Evolutionary conservation across 2,797 vertebrate species (phyloP).

Genomic region (Gymnothorax reevesii): DNA sequence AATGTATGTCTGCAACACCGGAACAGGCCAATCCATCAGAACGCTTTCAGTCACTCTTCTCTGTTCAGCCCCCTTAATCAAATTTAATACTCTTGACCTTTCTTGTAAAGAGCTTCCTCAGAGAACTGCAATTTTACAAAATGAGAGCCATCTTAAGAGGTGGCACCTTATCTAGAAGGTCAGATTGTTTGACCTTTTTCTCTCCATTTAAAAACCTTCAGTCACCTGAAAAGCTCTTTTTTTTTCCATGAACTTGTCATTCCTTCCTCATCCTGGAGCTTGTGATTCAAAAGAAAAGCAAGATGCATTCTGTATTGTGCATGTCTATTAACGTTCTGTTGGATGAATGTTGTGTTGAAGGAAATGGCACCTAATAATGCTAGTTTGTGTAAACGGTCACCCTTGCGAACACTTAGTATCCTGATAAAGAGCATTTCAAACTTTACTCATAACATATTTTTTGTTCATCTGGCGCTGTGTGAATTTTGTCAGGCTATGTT

Average conservation of each 20-base stretch:
- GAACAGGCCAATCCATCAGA: neutral
- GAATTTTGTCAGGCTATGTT: too few species aligned
- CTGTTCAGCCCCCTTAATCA: neutral
- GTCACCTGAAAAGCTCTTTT: neutral
- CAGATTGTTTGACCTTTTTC: neutral
- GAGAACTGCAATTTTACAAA: slow-evolving; percentile 8
- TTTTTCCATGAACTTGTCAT: neutral
- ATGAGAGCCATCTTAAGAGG: neutral
- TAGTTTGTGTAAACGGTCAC: neutral
- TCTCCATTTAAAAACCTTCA: neutral
- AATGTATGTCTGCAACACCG: neutral
- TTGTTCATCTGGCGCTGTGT: too few species aligned
- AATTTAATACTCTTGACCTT: neutral
- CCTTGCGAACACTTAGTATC: too few species aligned
- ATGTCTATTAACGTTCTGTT: neutral
- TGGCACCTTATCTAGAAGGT: neutral
- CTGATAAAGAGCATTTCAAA: too few species aligned
- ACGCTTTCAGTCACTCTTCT: neutral
- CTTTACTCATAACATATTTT: too few species aligned
- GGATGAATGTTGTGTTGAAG: neutral
- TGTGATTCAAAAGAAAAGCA: neutral
- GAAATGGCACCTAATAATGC: neutral
- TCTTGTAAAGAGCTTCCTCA: neutral
- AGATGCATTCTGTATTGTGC: neutral
- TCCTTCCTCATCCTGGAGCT: neutral